Evolutionary conservation across 2,797 vertebrate species (phyloP).

Genomic region (Helicolenus hilgendorfi): DNA sequence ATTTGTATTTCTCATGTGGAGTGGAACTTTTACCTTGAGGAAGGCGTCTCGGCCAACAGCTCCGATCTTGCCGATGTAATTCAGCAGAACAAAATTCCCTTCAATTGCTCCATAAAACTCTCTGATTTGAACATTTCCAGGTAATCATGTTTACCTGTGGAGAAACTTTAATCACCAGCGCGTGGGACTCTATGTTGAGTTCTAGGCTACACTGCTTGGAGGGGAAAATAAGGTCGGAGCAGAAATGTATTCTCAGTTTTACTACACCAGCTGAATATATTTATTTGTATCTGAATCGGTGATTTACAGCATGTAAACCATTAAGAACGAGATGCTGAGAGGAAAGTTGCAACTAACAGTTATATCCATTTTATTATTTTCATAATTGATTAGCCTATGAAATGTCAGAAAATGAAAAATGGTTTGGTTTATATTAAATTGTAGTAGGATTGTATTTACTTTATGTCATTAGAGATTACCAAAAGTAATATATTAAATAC

Average conservation of each 20-base stretch:
- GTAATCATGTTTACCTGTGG: too few relatives aligned
- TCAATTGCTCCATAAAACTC: constrained; percentile 91
- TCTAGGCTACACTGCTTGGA: not conserved
- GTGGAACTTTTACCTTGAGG: constrained; percentile 81
- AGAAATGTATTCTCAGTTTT: not conserved
- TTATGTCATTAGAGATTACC: not conserved
- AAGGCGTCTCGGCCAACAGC: constrained; percentile 87
- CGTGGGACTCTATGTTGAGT: not conserved
- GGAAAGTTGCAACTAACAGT: not conserved
- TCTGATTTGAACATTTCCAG: too few relatives aligned
- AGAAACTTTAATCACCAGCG: too few relatives aligned
- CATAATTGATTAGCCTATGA: not conserved
- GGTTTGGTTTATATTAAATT: not conserved
- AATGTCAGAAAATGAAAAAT: not conserved
- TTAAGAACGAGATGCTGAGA: not conserved
- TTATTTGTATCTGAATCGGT: not conserved
- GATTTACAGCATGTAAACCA: not conserved
- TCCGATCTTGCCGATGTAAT: constrained; percentile 90
- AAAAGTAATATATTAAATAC: not conserved
- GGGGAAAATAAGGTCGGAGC: not conserved
- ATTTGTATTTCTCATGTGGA: not conserved
- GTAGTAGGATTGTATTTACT: not conserved
- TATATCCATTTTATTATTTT: not conserved
- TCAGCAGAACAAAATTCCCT: constrained; percentile 88
- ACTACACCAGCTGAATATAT: too few relatives aligned